Percentiles rank a stretch among this genome's conserved stretches.
phyloP scores from a whole-genome alignment of 2,797 vertebrate species.

The Enteromius trimaculatus region DNA sequence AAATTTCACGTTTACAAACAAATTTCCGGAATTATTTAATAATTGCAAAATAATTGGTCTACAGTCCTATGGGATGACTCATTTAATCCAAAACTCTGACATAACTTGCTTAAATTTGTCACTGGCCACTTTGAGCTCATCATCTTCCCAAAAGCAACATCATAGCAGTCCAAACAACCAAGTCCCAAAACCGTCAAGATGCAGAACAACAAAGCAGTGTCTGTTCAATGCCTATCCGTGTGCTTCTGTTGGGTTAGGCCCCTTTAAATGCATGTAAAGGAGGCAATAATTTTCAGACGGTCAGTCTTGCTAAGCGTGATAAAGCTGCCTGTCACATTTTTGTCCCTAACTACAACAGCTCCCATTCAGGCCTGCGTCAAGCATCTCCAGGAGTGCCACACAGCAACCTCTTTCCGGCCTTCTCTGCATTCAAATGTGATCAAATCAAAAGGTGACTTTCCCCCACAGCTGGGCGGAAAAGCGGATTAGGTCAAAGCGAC shows the following conservation, averaged over 20 bases:
- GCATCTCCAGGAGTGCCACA: slow-evolving; percentile 73
- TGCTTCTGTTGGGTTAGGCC: slow-evolving; percentile 74
- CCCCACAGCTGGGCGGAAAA: slow-evolving; percentile 87
- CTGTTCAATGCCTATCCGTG: slow-evolving; percentile 17
- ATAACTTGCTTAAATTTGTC: slow-evolving; percentile 53
- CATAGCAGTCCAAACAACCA: slow-evolving; percentile 75
- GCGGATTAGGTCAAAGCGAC: slow-evolving; percentile 88
- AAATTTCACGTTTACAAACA: background rate
- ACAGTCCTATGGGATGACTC: background rate
- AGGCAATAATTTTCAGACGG: slow-evolving; percentile 85
- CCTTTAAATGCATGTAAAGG: slow-evolving; percentile 74
- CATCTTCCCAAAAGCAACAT: slow-evolving; percentile 74
- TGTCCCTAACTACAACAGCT: slow-evolving; percentile 69
- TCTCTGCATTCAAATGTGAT: slow-evolving; percentile 95
- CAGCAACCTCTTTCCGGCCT: slow-evolving; percentile 84
- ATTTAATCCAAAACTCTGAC: slow-evolving; percentile 28
- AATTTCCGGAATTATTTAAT: background rate
- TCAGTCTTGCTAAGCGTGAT: slow-evolving; percentile 80
- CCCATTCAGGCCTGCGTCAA: slow-evolving; percentile 87
- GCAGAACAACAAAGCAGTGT: slow-evolving; percentile 76
- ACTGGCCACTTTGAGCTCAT: slow-evolving; percentile 70
- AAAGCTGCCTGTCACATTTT: slow-evolving; percentile 93
- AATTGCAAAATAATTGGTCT: background rate
- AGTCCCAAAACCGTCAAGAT: slow-evolving; percentile 76
- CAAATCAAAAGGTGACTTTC: slow-evolving; percentile 83